Evolutionary conservation across 2,888 invertebrate species (phyloP).

Genomic region (Drosophila kambysellisi): DNA sequence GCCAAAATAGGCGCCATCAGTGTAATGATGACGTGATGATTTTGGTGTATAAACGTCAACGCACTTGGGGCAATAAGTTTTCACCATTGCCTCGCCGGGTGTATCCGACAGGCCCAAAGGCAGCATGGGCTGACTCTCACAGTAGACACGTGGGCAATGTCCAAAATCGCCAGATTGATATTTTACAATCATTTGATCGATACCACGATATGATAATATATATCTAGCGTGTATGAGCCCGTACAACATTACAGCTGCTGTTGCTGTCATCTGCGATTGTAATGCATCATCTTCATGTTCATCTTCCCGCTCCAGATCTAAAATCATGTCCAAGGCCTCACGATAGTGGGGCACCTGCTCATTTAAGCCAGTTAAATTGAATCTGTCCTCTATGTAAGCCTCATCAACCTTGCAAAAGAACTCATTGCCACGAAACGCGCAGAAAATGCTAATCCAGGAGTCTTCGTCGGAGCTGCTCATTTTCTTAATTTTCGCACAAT

Average conservation of each 20-base stretch:
- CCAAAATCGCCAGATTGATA: constrained; percentile 99
- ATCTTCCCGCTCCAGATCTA: constrained; percentile 99
- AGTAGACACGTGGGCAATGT: constrained; percentile 98
- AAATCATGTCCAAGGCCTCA: constrained; percentile 99
- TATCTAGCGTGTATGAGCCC: constrained; percentile 99
- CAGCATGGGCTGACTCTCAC: constrained; percentile 98
- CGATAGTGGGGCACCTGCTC: constrained; percentile 99
- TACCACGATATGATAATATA: constrained; percentile 99
- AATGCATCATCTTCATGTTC: constrained; percentile 99
- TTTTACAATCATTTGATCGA: constrained; percentile 99
- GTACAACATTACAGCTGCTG: constrained; percentile 98
- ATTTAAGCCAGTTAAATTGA: constrained; percentile 99
- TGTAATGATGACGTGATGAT: constrained; percentile 98
- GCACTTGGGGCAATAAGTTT: constrained; percentile 99
- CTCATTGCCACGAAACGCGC: no score
- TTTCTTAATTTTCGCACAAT: no score
- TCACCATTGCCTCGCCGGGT: constrained; percentile 99
- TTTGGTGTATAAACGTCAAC: constrained; percentile 99
- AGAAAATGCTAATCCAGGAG: no score
- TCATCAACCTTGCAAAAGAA: constrained; percentile 93
- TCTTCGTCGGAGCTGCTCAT: no score
- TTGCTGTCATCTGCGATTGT: constrained; percentile 99
- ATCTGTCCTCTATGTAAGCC: constrained; percentile 99
- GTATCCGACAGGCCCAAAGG: constrained; percentile 99
- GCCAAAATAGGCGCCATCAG: constrained; percentile 99